Evolutionary conservation across 2,113 vertebrate genomes (phyloP).

Genomic region (Heliornis fulica): DNA sequence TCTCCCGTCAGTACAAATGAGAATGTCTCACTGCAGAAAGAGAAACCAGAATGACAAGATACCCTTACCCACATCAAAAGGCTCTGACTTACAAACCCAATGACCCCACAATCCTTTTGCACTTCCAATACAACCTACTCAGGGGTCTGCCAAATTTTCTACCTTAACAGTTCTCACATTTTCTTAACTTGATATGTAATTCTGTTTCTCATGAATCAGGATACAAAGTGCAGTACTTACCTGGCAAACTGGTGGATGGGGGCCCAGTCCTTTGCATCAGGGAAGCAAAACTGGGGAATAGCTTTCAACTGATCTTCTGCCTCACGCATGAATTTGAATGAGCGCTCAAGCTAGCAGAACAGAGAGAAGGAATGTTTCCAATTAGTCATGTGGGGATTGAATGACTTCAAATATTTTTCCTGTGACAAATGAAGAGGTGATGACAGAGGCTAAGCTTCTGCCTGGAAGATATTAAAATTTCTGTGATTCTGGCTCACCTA

Average conservation of each 20-base stretch:
- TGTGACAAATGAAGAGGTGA: conserved; percentile 63
- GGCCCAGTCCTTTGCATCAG: conserved; percentile 94
- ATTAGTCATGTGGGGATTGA: conserved; percentile 61
- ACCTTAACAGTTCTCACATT: neutral
- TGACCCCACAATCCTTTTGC: neutral
- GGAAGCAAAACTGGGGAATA: conserved; percentile 96
- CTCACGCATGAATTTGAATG: conserved; percentile 93
- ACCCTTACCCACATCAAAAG: neutral
- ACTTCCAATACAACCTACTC: neutral
- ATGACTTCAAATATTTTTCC: conserved; percentile 51
- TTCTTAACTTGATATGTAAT: neutral
- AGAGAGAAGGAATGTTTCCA: conserved; percentile 55
- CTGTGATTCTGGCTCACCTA: conserved; percentile 34
- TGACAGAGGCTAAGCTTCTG: conserved; percentile 60
- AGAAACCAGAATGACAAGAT: neutral
- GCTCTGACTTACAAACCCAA: neutral
- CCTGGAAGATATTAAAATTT: conserved; percentile 60
- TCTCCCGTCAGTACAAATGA: conserved; percentile 95
- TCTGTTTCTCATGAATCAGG: neutral
- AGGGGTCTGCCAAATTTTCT: neutral
- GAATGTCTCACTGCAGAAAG: conserved; percentile 86
- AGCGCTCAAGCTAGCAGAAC: conserved; percentile 85
- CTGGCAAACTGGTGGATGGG: conserved; percentile 93
- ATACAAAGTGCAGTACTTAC: conserved; percentile 56
- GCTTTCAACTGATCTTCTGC: conserved; percentile 96